These are phyloP conservation scores for Leptinotarsa rubiginosa DNA, from an alignment of 2,888 invertebrate genomes.

Conservation along the genomic window DNA sequence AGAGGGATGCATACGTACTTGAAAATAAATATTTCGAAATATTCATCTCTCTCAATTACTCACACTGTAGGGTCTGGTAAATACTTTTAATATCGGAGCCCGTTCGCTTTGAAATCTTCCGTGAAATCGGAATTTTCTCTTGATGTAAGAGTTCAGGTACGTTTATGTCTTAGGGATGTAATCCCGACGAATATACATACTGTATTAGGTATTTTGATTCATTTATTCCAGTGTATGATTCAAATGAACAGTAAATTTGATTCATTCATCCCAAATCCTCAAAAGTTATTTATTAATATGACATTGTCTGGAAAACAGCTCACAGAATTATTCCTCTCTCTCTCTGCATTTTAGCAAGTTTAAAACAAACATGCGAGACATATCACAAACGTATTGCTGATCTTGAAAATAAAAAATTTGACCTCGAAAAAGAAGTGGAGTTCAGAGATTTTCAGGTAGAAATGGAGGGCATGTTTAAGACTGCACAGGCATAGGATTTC, in stretches of 20 bases:
- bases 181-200: too few relatives aligned
- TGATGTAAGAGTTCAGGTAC: too few relatives aligned
- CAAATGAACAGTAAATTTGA: not conserved
- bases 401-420: constrained; percentile 95
- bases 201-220: not conserved
- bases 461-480: constrained; percentile 50
- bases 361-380: constrained; percentile 68
- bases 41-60: too few relatives aligned
- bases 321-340: constrained; percentile 10
- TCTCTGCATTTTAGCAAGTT: constrained; percentile 57
- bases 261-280: not conserved
- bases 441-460: constrained; percentile 95
- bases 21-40: too few relatives aligned
- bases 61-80: too few relatives aligned
- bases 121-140: too few relatives aligned
- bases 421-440: constrained; percentile 96
- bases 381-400: constrained; percentile 86
- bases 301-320: not conserved
- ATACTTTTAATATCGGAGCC: too few relatives aligned
- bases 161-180: too few relatives aligned
- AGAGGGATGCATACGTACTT: too few relatives aligned
- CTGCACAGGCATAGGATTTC: constrained; percentile 48
- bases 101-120: too few relatives aligned
- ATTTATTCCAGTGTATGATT: not conserved
- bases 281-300: not conserved